Evolutionary conservation across 2,113 vertebrate genomes (phyloP), one percentile per base, ranked within the genome.

Genomic region (Willisornis vidua): DNA sequence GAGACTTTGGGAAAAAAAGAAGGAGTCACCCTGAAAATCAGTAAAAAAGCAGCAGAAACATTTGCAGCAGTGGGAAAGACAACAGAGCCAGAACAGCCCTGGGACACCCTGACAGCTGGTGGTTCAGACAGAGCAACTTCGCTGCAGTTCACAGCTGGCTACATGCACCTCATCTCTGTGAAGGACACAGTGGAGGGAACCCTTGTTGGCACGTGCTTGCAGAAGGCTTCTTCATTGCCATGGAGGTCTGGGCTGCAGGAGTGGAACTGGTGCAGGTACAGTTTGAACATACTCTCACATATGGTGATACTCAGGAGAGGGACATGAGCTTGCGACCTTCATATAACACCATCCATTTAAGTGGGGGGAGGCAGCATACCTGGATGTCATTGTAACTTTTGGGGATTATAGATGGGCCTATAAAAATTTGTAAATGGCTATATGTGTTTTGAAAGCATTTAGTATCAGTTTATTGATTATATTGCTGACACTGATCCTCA

Each of bases 321-420:
- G 13, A 65, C 12, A 8, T 14, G 16, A 66, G 51, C n/a, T 66
- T 75, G 26, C 28, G 46, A 52, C 25, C 37, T 23, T 19, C 22
- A 16, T 7, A 25, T 4, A 19, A 9, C 11, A 41, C 6, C 46
- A 59, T 4, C 16, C 51, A 46, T 46, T 37, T 43, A 66, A 31
- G 14, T 14, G 8, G 23, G 4, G 15, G 16, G 49, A 37, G 18
- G 41, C 19, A 86, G 33, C 37, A 57, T 5, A 52, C 35, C 6
- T 2, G 5, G 48, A 48, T 26, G 7, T 19, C 48, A 67, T 23
- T 45, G 2, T 19, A 89, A 82, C 7, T 31, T 79, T 67, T 4
- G 1, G 11, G 22, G 14, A 66, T 78, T 86, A 57, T 1, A 35
- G 41, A 46, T 1, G 0, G 7, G 9, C 0, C 2, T 28, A 43